These are phyloP conservation scores for Aselliscus stoliczkanus DNA, from an alignment of 2,797 vertebrate species.

Conservation along the genomic window DNA sequence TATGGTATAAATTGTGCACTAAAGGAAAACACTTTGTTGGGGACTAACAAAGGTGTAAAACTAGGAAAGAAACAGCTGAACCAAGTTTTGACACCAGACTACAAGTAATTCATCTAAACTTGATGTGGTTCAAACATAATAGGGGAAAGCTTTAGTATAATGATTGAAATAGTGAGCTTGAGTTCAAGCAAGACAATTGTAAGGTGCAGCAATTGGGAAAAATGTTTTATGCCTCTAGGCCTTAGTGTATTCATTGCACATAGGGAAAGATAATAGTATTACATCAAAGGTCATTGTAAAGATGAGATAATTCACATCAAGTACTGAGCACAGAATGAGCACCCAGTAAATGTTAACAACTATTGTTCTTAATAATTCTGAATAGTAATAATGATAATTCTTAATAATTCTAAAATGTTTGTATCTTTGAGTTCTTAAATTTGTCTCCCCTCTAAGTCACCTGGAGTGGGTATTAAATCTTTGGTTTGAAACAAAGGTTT, in stretches of 20 bases:
- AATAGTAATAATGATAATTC: not conserved
- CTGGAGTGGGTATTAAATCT: not conserved
- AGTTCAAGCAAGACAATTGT: not conserved
- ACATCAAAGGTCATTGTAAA: not conserved
- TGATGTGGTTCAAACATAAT: not conserved
- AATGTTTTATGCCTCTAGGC: not conserved
- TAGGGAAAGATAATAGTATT: not conserved
- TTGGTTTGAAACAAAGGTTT: not conserved
- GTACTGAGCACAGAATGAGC: not conserved
- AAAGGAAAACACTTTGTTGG: not conserved
- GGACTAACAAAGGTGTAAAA: not conserved
- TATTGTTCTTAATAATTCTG: not conserved
- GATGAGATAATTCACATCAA: not conserved
- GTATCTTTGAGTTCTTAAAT: not conserved
- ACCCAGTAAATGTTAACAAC: not conserved
- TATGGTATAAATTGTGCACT: not conserved
- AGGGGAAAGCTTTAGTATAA: not conserved
- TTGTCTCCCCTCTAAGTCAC: not conserved
- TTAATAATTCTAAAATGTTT: not conserved
- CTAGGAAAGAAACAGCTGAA: not conserved
- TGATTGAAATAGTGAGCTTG: not conserved
- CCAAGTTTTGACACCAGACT: not conserved
- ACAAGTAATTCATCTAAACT: not conserved
- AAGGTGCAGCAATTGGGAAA: not conserved
- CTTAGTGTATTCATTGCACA: not conserved